Evolutionary conservation across 2,797 vertebrate genomes (phyloP), one percentile per base, ranked within the genome.

Genomic region (Syndactyla subalaris): DNA sequence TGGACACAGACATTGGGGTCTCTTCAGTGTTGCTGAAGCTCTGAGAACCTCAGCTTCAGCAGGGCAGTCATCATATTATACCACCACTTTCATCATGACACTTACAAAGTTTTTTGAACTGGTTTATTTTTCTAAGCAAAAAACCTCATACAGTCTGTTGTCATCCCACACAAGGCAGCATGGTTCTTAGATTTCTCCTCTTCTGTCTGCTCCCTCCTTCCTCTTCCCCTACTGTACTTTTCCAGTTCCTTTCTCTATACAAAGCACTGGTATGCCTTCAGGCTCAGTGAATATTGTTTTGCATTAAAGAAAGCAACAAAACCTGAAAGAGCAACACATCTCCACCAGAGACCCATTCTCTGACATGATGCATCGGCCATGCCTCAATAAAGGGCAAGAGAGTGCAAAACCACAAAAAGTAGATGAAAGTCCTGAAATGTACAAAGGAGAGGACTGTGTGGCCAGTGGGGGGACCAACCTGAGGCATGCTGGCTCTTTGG

Each of bases 401-500:
- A 66, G 22, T 34, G 8, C 54, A 66, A 88, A 93, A 51, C 45
- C 39, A 51, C 4, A 6, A 32, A 59, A 65, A 63, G 15, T 23
- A 45, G 30, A 22, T 39, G 74, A 43, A 55, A 82, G 27, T n/a
- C 48, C 36, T 5, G 2, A 66, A 55, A 41, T 4, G 4, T 45
- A 29, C 7, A 17, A 51, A 80, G 70, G n/a, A 63, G 39, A 59
- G 48, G 49, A 57, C 14, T 5, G 3, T 2, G 1, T 23, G 41
- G 48, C 17, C n/a, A 32, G 8, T 12, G n/a, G 1, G 18, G 20
- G 19, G 1, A 80, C 22, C 41, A 32, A 12, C 5, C n/a, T 0
- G 1, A 92, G 18, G 39, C 59, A 36, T 5, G 0, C 11, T 51
- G 57, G 32, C 32, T 66, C 34, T 79, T 23, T 74, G 52, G 20